Conservation (phyloP, 2,888 invertebrate genomes). For the Thyatira batis region DNA sequence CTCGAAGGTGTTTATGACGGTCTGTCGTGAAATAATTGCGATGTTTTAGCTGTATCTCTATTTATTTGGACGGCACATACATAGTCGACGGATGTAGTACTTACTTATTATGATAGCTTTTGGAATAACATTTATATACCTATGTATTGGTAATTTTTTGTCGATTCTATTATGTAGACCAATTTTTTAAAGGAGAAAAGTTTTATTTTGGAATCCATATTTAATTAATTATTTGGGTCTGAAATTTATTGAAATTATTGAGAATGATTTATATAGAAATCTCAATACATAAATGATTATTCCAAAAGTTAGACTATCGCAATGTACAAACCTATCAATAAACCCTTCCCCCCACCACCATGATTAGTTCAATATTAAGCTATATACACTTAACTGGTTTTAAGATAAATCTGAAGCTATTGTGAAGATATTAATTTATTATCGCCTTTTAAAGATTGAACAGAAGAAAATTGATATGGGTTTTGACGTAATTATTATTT, state of each 20-base stretch:
- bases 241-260: neutral
- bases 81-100: conserved; percentile 18
- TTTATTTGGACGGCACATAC: conserved; percentile 45
- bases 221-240: too few relatives aligned
- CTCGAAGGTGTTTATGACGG: conserved; percentile 56
- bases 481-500: too few relatives aligned
- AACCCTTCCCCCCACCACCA: neutral
- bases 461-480: too few relatives aligned
- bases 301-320: neutral
- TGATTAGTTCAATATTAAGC: neutral
- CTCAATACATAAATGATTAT: neutral
- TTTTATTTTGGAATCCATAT: too few relatives aligned
- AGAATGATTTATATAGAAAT: too few relatives aligned
- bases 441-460: too few relatives aligned
- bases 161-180: too few relatives aligned
- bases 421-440: neutral
- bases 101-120: neutral
- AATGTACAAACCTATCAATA: neutral
- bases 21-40: conserved; percentile 54
- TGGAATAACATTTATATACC: neutral
- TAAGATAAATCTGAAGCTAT: neutral
- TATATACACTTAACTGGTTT: neutral
- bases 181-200: too few relatives aligned
- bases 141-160: neutral
- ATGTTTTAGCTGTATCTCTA: conserved; percentile 6